Evolutionary conservation across 2,888 invertebrate species (phyloP).

Genomic region (Gymnocheta viridis): DNA sequence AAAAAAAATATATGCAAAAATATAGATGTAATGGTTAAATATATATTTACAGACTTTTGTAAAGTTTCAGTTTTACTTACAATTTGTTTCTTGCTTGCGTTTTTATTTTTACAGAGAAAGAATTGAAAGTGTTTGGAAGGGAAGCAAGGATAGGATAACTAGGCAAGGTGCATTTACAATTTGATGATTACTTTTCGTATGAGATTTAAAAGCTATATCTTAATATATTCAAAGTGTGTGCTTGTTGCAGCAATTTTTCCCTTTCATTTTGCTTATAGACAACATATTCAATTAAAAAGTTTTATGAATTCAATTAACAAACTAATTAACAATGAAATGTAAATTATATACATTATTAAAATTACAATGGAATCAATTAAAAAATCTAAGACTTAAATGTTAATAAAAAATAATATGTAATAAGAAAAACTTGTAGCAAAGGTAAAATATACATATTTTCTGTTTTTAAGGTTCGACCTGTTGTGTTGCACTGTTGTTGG

Average conservation of each 20-base stretch:
- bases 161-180: slow-evolving; percentile 62
- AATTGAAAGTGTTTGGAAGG: background rate
- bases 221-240: slow-evolving; percentile 53
- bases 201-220: slow-evolving; percentile 39
- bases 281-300: slow-evolving; percentile 46
- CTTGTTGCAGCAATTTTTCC: slow-evolving; percentile 14
- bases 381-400: slow-evolving; percentile 54
- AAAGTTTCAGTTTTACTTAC: slow-evolving; percentile 61
- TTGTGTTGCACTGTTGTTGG: slow-evolving; percentile 66
- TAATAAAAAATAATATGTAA: slow-evolving; percentile 39
- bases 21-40: slow-evolving; percentile 43
- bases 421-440: slow-evolving; percentile 56
- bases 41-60: slow-evolving; percentile 65
- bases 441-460: slow-evolving; percentile 44
- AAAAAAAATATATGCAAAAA: slow-evolving; percentile 51
- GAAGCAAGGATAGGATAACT: background rate
- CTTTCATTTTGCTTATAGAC: slow-evolving; percentile 11
- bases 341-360: slow-evolving; percentile 56
- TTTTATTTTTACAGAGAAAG: slow-evolving; percentile 24
- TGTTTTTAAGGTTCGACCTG: slow-evolving; percentile 67
- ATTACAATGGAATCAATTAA: slow-evolving; percentile 53
- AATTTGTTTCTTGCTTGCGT: background rate
- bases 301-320: slow-evolving; percentile 56
- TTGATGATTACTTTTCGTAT: slow-evolving; percentile 43
- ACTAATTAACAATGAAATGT: slow-evolving; percentile 62